Conservation (phyloP, 2,888 invertebrate species). For the Apeira syringaria region DNA sequence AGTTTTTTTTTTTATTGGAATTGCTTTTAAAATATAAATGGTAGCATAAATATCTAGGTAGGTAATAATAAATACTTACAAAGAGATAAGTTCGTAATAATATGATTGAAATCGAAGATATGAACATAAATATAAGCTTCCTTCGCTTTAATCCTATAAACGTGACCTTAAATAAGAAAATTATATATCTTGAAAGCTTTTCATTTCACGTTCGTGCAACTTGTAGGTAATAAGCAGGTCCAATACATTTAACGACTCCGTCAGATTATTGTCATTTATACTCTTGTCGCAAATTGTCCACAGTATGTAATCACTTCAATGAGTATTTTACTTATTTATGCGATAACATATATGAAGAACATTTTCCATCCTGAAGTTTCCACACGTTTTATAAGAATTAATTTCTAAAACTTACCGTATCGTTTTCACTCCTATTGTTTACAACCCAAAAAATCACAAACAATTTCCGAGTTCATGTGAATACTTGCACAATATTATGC, state of each 20-base stretch:
- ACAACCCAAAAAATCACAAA: constrained; percentile 43
- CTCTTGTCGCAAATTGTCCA: constrained; percentile 6
- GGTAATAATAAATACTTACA: too few relatives aligned
- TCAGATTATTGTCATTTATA: constrained; percentile 26
- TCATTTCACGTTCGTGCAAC: constrained; percentile 25
- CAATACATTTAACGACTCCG: constrained; percentile 21
- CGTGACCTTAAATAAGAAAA: constrained; percentile 28
- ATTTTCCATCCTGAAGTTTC: not conserved
- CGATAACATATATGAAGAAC: constrained; percentile 6
- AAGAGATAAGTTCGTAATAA: too few relatives aligned
- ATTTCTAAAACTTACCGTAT: constrained; percentile 52
- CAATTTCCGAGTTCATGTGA: constrained; percentile 49
- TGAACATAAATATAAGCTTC: too few relatives aligned
- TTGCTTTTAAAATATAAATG: too few relatives aligned
- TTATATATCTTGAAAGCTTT: constrained; percentile 26
- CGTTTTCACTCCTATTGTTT: constrained; percentile 42
- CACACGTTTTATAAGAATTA: not conserved
- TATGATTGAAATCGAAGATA: too few relatives aligned
- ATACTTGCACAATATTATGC: constrained; percentile 53
- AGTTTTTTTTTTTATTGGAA: too few relatives aligned
- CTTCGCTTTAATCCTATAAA: too few relatives aligned
- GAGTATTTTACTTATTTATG: constrained; percentile 9
- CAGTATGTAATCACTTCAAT: constrained; percentile 18
- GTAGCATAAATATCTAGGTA: too few relatives aligned
- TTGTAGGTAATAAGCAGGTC: constrained; percentile 23